phyloP scores from a whole-genome alignment of 2,888 invertebrate genomes.

The Heliconius sara region DNA sequence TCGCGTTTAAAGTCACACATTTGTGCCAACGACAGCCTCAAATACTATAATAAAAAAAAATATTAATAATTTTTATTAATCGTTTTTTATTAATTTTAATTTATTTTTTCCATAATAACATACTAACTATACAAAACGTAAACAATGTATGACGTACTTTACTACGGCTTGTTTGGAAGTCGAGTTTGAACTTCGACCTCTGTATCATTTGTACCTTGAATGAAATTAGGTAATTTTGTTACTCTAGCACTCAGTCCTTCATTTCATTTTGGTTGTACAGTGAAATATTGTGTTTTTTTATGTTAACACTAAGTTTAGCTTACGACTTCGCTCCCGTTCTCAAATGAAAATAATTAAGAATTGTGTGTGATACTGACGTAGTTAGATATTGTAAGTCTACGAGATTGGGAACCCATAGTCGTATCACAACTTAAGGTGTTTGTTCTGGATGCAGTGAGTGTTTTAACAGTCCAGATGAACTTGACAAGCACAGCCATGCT shows the following conservation, averaged over 20 bases:
- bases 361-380: no score
- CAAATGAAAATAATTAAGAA: no score
- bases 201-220: slow-evolving; percentile 24
- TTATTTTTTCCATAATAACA: not conserved
- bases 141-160: slow-evolving; percentile 6
- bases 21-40: no score
- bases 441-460: slow-evolving; percentile 66
- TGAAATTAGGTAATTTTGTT: slow-evolving; percentile 27
- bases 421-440: slow-evolving; percentile 54
- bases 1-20: no score
- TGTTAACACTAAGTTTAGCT: no score
- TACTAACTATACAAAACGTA: not conserved
- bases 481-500: slow-evolving; percentile 56
- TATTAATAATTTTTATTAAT: not conserved
- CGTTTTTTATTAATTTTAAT: not conserved
- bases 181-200: slow-evolving; percentile 19
- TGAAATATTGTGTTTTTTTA: no score
- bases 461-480: slow-evolving; percentile 57
- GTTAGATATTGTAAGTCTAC: no score
- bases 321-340: no score
- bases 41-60: not conserved
- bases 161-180: slow-evolving; percentile 15
- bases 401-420: slow-evolving; percentile 33
- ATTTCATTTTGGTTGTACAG: not conserved
- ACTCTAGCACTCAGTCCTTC: not conserved